A percentile compares a stretch with the other conserved stretches of the same genome.
Conservation (phyloP, 1,140 invertebrate species). For the Zaprionus taronus region DNA sequence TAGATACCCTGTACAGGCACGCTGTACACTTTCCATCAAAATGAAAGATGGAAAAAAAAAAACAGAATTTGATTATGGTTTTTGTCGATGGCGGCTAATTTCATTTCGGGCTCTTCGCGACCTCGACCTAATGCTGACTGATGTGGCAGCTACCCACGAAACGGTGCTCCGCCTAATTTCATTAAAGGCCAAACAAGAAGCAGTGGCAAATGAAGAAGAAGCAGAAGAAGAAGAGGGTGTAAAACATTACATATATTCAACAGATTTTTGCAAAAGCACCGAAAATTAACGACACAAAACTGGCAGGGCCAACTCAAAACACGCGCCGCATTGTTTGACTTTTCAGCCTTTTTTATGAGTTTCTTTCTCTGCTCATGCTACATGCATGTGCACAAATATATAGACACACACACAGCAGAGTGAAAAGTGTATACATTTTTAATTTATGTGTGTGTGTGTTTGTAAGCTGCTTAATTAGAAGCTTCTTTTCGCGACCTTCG, state of each 20-base stretch:
- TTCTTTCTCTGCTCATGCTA: neutral
- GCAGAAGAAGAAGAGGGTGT: constrained; percentile 4
- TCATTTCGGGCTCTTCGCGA: constrained; percentile 56
- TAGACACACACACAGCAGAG: neutral
- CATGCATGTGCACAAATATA: constrained; percentile 1
- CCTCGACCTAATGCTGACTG: constrained; percentile 69
- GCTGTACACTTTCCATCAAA: neutral
- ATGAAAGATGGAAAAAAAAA: neutral
- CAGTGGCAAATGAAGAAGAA: constrained; percentile 11
- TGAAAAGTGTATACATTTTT: neutral
- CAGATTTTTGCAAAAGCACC: constrained; percentile 58
- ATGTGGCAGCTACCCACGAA: constrained; percentile 57
- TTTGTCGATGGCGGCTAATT: constrained; percentile 77
- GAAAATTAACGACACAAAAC: constrained; percentile 44
- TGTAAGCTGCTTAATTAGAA: constrained; percentile 68
- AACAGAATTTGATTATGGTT: constrained; percentile 69
- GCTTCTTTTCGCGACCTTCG: constrained; percentile 47
- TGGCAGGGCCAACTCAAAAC: constrained; percentile 63
- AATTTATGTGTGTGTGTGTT: constrained; percentile 30
- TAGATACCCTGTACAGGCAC: constrained; percentile 35
- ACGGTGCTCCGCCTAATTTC: constrained; percentile 58
- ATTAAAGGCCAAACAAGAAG: constrained; percentile 54
- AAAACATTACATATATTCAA: constrained; percentile 44
- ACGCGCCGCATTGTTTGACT: constrained; percentile 62
- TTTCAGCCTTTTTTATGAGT: constrained; percentile 71